A percentile compares a stretch with the other conserved stretches of the same genome.
phyloP scores from a whole-genome alignment of 2,888 invertebrate genomes.

The Malachius bipustulatus region DNA sequence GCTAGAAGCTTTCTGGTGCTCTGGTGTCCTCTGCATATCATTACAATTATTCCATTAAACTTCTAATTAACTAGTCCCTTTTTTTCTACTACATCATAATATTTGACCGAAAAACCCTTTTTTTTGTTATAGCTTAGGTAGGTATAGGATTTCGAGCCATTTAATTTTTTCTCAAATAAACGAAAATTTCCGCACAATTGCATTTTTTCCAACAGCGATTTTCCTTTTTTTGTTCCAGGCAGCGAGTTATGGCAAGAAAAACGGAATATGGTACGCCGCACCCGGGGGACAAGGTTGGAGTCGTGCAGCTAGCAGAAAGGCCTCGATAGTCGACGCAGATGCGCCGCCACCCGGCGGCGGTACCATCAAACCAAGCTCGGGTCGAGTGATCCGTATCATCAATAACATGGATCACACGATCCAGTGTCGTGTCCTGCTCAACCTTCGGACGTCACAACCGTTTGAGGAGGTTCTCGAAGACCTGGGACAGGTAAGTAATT shows the following conservation, averaged over 20 bases:
- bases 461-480: constrained; percentile 91
- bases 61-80: no score
- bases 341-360: constrained; percentile 56
- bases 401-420: constrained; percentile 88
- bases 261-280: constrained; percentile 74
- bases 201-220: no score
- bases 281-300: constrained; percentile 48
- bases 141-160: no score
- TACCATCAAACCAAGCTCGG: constrained; percentile 63
- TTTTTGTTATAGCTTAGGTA: no score
- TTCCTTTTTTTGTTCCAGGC: constrained; percentile 49
- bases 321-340: constrained; percentile 72
- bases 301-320: constrained; percentile 63
- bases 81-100: no score
- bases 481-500: constrained; percentile 81
- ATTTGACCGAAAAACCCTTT: no score
- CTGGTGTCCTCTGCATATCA: no score
- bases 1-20: no score
- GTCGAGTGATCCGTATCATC: constrained; percentile 82
- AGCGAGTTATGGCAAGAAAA: constrained; percentile 83
- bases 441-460: constrained; percentile 83
- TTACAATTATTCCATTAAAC: no score
- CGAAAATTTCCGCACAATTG: no score
- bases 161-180: no score
- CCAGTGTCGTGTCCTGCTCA: constrained; percentile 82